Conservation (phyloP, 1,140 invertebrate species). For the Drosophila nasuta region DNA sequence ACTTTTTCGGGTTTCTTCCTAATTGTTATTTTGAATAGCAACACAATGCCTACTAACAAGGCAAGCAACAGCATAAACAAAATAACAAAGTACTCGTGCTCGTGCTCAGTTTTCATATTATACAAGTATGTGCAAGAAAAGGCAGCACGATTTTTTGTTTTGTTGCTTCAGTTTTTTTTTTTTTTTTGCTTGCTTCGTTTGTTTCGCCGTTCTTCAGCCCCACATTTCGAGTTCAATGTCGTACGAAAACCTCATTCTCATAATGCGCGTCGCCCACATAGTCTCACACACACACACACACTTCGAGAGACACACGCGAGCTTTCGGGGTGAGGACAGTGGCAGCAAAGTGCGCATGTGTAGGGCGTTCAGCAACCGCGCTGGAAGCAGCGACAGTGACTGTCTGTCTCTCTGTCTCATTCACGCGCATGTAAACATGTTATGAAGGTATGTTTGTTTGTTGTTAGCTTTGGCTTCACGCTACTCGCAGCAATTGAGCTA, state of each 20-base stretch:
- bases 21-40: constrained; percentile 27
- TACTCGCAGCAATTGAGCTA: constrained; percentile 14
- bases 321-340: constrained; percentile 18
- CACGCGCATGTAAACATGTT: constrained; percentile 50
- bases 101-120: constrained; percentile 1
- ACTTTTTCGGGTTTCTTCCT: constrained; percentile 30
- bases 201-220: constrained; percentile 45
- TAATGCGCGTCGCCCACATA: constrained; percentile 67
- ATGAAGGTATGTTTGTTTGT: not conserved
- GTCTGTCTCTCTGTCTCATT: constrained; percentile 4
- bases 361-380: constrained; percentile 50
- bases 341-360: constrained; percentile 53
- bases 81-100: constrained; percentile 1
- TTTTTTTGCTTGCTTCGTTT: constrained; percentile 29
- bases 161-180: constrained; percentile 47
- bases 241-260: constrained; percentile 80
- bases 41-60: constrained; percentile 30
- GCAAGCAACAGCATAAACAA: constrained; percentile 14
- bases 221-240: constrained; percentile 84
- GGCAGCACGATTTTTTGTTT: constrained; percentile 50
- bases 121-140: constrained; percentile 42
- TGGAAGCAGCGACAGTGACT: constrained; percentile 10
- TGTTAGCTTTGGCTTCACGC: constrained; percentile 40
- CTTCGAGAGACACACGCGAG: constrained; percentile 29
- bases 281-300: constrained; percentile 19